Base-by-base conservation (phyloP, 1,140 invertebrate genomes). In the Pteromalus puparum region DNA sequence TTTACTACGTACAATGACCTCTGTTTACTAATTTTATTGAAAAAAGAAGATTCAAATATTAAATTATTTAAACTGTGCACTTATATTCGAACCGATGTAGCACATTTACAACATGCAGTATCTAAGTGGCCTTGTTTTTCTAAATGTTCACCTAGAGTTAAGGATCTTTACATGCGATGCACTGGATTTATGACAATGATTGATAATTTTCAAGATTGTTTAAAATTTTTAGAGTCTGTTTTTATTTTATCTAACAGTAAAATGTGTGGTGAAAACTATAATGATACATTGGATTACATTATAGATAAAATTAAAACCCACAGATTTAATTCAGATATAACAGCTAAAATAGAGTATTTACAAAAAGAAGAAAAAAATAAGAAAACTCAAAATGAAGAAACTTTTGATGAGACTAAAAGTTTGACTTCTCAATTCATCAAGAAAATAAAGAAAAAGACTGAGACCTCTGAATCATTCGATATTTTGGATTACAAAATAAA, bases 11-110 rank as follows among this genome's bases (percentile, higher is more conserved):
- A 76, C 21, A 76, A 76, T 46, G 42, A 76, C n/a, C 10, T 24
- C 12, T 76, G 18, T 48, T 76, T 46, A 34, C 10, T 74, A 74
- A 74, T 76, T 76, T 76, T 76, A 76, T 73, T 67, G 21, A 26
- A 30, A 73, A 12, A 46, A 4, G 12, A 48, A 21, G 46, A 48
- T 48, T 24, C 15, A 15, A 26, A n/a, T 12, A 13, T 46, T 9
- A n/a, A 48, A 48, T 15, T 48, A 48, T 48, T 48, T 73, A 73
- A 76, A 12, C 38, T 24, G 0, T 1, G 21, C 15, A 76, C 38
- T 18, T 26, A 46, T 42, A 28, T 76, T 9, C 38, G 24, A 21
- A 67, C 61, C 0, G 77, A 79, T 65, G 26, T 79, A 79, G 77
- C 53, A 13, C 77, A 79, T 65, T 3, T 79, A 3, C 7, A 61